Evolutionary conservation across 2,113 vertebrate species (phyloP), one percentile per base, ranked within the genome.

Genomic region (Ctenodactylus gundi): DNA sequence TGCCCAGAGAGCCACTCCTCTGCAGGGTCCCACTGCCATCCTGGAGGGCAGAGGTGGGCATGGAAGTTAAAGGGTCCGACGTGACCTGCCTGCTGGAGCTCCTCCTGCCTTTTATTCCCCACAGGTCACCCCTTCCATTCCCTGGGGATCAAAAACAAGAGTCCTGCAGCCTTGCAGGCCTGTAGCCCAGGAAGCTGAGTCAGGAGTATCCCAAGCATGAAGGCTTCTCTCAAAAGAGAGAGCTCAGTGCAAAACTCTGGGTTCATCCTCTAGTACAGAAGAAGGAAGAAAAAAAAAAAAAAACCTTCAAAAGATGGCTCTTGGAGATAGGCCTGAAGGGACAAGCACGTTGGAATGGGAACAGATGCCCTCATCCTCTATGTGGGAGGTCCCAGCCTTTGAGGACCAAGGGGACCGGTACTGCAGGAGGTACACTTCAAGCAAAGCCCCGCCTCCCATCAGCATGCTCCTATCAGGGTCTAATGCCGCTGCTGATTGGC

Each of bases 1-100:
- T 99, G 62, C 99, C 99, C 90, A 99, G 97, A 65, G 99, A 99
- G 85, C 99, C 99, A 31, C 99, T 99, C 92, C 99, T 99, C 95
- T 99, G 99, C 20, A 99, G 98, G 7, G 98, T 93, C 18, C 99
- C 99, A 13, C 98, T 99, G 96, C 99, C 99, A 14, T 99, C 99
- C 99, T 99, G 98, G 90, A 49, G 96, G 78, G 88, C 91, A 97
- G 94, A 83, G 72, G 3, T 4, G 25, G 1, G 78, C 83, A 41
- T 15, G 46, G 64, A n/a, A 77, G 34, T 55, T 68, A 75, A 78
- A n/a, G 15, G 55, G 46, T 55, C 44, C 57, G 41, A 34, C 4
- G 36, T 31, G 64, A 49, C 85, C 29, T 44, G 27, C 21, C n/a
- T 94, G 78, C 62, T 53, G 13, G 58, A 44, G 70, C 77, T 15